Evolutionary conservation across 1,140 invertebrate species (phyloP).

Genomic region (Phortica variegata): DNA sequence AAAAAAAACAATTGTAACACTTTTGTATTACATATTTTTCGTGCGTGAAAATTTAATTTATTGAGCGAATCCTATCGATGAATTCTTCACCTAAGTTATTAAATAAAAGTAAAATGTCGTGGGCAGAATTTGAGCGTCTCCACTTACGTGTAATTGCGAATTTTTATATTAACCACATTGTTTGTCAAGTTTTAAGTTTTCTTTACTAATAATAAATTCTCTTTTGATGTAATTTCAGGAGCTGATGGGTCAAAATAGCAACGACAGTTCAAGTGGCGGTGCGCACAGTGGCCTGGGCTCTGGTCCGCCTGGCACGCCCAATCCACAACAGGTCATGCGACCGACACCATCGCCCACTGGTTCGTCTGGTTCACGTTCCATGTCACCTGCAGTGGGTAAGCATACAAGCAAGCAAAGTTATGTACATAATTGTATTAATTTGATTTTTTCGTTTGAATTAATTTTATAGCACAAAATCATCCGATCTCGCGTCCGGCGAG

Average conservation of each 20-base stretch:
- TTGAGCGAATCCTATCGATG: too few relatives aligned
- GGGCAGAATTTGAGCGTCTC: too few relatives aligned
- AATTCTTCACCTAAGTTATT: too few relatives aligned
- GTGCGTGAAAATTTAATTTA: too few relatives aligned
- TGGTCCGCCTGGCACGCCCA: slow-evolving; percentile 71
- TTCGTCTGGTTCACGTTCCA: slow-evolving; percentile 85
- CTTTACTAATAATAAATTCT: slow-evolving; percentile 2
- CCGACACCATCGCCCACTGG: slow-evolving; percentile 91
- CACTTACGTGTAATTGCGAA: too few relatives aligned
- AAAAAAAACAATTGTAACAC: too few relatives aligned
- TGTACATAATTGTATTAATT: neutral
- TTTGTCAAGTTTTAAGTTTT: too few relatives aligned
- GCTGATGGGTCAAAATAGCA: slow-evolving; percentile 80
- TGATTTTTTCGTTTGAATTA: neutral
- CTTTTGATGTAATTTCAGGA: slow-evolving; percentile 66
- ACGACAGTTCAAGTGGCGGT: slow-evolving; percentile 70
- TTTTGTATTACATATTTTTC: too few relatives aligned
- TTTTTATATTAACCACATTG: too few relatives aligned
- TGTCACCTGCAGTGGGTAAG: slow-evolving; percentile 93
- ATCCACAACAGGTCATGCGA: slow-evolving; percentile 70
- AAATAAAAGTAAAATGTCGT: too few relatives aligned
- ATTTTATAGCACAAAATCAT: slow-evolving; percentile 48
- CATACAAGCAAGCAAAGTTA: slow-evolving; percentile 25
- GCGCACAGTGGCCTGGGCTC: slow-evolving; percentile 72
- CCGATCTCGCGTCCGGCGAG: slow-evolving; percentile 73